Conservation (phyloP, 2,888 invertebrate genomes). For the Agonopterix alstromeriana region DNA sequence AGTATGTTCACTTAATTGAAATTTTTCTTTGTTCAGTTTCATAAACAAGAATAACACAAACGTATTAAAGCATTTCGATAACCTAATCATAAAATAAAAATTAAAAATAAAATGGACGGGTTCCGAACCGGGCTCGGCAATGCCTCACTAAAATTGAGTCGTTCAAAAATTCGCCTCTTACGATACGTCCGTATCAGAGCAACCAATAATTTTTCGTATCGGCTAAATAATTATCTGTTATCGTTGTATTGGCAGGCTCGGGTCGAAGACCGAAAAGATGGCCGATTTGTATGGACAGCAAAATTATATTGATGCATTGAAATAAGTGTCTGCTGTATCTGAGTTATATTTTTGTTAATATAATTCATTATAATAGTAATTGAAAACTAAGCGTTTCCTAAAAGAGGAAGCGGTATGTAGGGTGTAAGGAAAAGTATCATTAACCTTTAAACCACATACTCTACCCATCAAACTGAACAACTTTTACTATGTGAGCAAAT, state of each 20-base stretch:
- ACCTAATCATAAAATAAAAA: conserved; percentile 9
- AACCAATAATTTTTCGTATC: conserved; percentile 67
- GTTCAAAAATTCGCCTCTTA: conserved; percentile 47
- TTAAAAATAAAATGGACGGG: conserved; percentile 1
- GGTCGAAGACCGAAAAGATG: conserved; percentile 57
- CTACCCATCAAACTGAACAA: too few relatives aligned
- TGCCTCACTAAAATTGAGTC: conserved; percentile 48
- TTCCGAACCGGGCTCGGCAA: conserved; percentile 4
- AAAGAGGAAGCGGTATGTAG: too few relatives aligned
- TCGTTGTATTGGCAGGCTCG: conserved; percentile 54
- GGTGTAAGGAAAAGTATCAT: too few relatives aligned
- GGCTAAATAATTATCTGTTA: conserved; percentile 66
- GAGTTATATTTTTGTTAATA: too few relatives aligned
- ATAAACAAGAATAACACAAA: not conserved
- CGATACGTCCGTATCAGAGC: conserved; percentile 40
- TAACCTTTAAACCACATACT: too few relatives aligned
- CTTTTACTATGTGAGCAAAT: too few relatives aligned
- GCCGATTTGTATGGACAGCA: conserved; percentile 47
- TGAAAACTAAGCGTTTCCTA: too few relatives aligned
- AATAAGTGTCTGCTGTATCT: too few relatives aligned
- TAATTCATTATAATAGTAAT: too few relatives aligned
- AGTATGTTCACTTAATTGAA: conserved; percentile 4
- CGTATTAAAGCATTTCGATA: conserved; percentile 6
- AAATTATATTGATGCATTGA: not conserved
- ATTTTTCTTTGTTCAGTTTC: not conserved